phyloP scores from a whole-genome alignment of 2,113 vertebrate species.

The Neolamprologus fasciatus region DNA sequence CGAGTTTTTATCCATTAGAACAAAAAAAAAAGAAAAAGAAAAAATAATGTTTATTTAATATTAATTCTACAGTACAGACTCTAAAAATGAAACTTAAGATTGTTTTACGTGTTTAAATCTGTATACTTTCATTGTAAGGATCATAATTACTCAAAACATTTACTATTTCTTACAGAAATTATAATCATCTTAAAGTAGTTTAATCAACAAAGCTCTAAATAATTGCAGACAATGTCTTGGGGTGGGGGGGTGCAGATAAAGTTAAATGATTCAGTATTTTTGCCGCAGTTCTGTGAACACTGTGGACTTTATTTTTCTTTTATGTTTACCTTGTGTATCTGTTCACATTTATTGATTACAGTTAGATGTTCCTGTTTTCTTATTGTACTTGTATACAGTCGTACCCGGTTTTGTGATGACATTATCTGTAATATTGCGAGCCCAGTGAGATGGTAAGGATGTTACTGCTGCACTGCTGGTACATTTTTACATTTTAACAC shows the following conservation, averaged over 20 bases:
- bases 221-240: constrained; percentile 34
- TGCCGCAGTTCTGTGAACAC: constrained; percentile 83
- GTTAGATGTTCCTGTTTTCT: constrained; percentile 82
- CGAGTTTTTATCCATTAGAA: not conserved
- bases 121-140: not conserved
- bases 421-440: constrained; percentile 79
- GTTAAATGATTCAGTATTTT: constrained; percentile 61
- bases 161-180: constrained; percentile 16
- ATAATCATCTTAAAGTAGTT: constrained; percentile 34
- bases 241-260: constrained; percentile 26
- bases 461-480: constrained; percentile 90
- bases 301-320: constrained; percentile 71
- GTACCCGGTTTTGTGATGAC: constrained; percentile 80
- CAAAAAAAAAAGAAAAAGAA: not conserved
- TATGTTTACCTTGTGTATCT: constrained; percentile 81
- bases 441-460: constrained; percentile 81
- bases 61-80: not conserved
- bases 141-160: constrained; percentile 6
- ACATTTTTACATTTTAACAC: constrained; percentile 75
- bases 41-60: not conserved
- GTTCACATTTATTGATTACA: constrained; percentile 84
- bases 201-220: constrained; percentile 32
- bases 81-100: not conserved
- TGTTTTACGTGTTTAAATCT: not conserved
- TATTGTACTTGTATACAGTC: constrained; percentile 76